These are phyloP conservation scores for Eristalis intricaria DNA, from an alignment of 2,888 invertebrate genomes.

Conservation along the genomic window DNA sequence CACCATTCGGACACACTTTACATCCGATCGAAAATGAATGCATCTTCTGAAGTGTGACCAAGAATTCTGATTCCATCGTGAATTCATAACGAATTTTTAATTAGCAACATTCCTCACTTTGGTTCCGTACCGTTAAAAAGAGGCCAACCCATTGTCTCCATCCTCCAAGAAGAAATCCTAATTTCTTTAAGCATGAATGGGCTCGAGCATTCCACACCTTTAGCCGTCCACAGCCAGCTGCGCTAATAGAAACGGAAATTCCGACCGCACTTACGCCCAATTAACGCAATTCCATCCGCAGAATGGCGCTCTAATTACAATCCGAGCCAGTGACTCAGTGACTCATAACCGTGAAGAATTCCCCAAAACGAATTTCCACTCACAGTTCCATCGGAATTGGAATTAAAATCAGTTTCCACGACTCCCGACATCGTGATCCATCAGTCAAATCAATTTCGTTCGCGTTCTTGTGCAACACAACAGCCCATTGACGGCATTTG, in stretches of 20 bases:
- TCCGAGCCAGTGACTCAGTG: not conserved
- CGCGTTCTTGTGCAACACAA: slow-evolving; percentile 50
- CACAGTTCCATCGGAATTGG: slow-evolving; percentile 36
- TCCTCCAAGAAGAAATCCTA: not conserved
- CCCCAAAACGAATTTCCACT: slow-evolving; percentile 36
- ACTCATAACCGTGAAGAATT: slow-evolving; percentile 9
- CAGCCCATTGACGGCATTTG: slow-evolving; percentile 57
- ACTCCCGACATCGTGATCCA: slow-evolving; percentile 60
- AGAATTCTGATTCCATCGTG: too few relatives aligned
- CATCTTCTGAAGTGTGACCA: not conserved
- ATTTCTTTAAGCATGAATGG: not conserved
- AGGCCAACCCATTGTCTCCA: not conserved
- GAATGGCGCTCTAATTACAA: slow-evolving; percentile 26
- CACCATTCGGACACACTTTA: not conserved
- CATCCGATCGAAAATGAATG: not conserved
- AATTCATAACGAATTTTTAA: not conserved
- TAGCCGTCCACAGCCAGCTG: not conserved
- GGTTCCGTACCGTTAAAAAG: not conserved
- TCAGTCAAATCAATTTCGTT: slow-evolving; percentile 59
- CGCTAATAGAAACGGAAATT: slow-evolving; percentile 7
- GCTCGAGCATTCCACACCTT: not conserved
- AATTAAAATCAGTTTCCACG: slow-evolving; percentile 52
- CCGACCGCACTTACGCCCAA: slow-evolving; percentile 3
- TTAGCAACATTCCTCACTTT: not conserved
- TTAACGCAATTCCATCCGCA: slow-evolving; percentile 6